Evolutionary conservation across 2,113 vertebrate species (phyloP).

Genomic region (Abramis brama): DNA sequence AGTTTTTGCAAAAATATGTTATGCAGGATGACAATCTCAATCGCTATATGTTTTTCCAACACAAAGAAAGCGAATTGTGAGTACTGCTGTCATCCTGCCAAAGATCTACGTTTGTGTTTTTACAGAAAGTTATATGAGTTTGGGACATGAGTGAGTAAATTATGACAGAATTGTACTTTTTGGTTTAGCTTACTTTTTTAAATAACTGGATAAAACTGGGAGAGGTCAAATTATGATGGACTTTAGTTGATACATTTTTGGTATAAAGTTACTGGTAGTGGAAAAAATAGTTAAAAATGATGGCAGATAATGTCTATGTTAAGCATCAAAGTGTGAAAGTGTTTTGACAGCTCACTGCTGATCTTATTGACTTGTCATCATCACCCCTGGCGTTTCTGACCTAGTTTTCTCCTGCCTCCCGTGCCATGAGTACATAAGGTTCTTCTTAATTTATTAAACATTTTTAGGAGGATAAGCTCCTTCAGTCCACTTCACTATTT

Average conservation of each 20-base stretch:
- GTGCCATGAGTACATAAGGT: background rate
- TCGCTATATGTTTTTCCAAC: background rate
- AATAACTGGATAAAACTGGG: background rate
- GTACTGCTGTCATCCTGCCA: background rate
- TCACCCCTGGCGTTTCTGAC: constrained; percentile 1
- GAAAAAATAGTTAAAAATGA: background rate
- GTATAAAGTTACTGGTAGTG: background rate
- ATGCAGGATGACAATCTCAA: background rate
- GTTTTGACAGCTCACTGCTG: constrained; percentile 23
- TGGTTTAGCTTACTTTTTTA: background rate
- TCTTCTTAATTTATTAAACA: background rate
- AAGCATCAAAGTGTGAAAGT: background rate
- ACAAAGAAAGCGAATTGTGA: background rate
- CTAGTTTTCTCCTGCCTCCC: background rate
- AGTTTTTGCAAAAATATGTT: background rate
- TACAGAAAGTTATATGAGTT: background rate
- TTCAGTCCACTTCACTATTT: background rate
- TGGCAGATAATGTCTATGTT: background rate
- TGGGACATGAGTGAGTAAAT: background rate
- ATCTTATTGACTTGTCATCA: constrained; percentile 20
- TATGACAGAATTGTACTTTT: background rate
- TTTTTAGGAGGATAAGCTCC: no score
- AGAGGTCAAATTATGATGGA: background rate
- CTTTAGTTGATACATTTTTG: background rate
- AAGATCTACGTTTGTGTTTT: background rate